Evolutionary conservation across 2,113 vertebrate species (phyloP), one percentile per base, ranked within the genome.

Genomic region (Montifringilla adamsi): DNA sequence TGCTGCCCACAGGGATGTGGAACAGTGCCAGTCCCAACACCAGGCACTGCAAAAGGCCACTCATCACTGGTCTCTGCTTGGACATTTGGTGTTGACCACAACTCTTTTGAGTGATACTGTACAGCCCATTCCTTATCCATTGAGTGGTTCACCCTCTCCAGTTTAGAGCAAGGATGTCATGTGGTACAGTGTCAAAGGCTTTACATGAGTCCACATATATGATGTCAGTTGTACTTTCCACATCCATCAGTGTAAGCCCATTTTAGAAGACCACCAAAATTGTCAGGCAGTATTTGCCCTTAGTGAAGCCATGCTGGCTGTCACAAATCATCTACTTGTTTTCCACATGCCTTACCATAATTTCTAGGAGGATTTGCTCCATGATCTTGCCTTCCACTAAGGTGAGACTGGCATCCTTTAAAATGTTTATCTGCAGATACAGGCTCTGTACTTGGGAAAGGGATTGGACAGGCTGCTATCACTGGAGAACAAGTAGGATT

Each of bases 161-260:
- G 41, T 69, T 55, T 8, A 35, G 30, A 39, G 39, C 21, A 62
- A 49, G 63, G 18, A 33, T 43, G 6, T 49, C 13, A 3, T 23
- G 12, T 7, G 12, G 47, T 14, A 22, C 41, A 46, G 5, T 21
- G 39, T 53, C n/a, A 41, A 53, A 68, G 55, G 26, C 44, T 44
- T 67, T 52, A 10, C 35, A 16, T 21, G 41, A 60, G 8, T 31
- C n/a, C 30, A 23, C 0, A 0, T 16, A 3, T 10, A 5, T n/a
- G 7, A 9, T 21, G 13, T 20, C 31, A 55, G 26, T 33, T 63
- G 6, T 31, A 7, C n/a, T 90, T 76, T 31, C 35, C 22, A 20
- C 27, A 35, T 49, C n/a, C 35, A 13, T 46, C 24, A 26, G 8
- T 49, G 10, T 47, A 43, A 43, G 12, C 17, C 26, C 7, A 10